Base-by-base conservation (phyloP, 2,888 invertebrate species). In the Nasonovia ribisnigri region DNA sequence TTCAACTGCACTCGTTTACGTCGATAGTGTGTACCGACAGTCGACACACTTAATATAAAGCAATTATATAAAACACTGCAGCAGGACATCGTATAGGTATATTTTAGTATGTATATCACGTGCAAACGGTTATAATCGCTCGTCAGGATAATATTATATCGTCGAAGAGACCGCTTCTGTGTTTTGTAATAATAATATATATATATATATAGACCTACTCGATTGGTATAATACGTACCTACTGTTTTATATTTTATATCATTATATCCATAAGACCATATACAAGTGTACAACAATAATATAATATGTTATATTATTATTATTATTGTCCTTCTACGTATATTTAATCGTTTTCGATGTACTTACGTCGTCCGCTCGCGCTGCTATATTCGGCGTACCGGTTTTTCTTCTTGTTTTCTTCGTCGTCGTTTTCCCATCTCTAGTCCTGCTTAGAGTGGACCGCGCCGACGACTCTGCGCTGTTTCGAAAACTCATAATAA, bases 291-390 rank as follows among this genome's bases (percentile, higher is more conserved):
- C 77, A 77, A 77, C 36, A 36, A 36, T 36, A 36, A 36, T 67
- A 16, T 16, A 36, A 5, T 5, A 77, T 5, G 67, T 16, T 67
- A 16, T 67, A 57, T 29, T 67, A 36, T 67, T n/a, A n/a, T 67
- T 67, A n/a, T 77, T 36, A 20, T 48, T n/a, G 48, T n/a, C 87
- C 48, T 87, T 86, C 48, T 48, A 48, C 46, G 86, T 48, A 48
- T 86, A 48, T 86, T 86, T 48, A 48, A 48, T 48, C n/a, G n/a
- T 87, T 48, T 48, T 87, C 87, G 87, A 48, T 48, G n/a, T n/a
- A n/a, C 20, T 87, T 87, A 36, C 77, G 48, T 87, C 48, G 86
- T n/a, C 29, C 6, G 16, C 46, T n/a, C 86, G 8, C 87, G 48
- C 16, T 87, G 48, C n/a, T 87, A 87, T 87, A 48, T 20, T 48